Evolutionary conservation across 2,113 vertebrate species (phyloP), one percentile per base, ranked within the genome.

Genomic region (Sylvilagus bachmani): DNA sequence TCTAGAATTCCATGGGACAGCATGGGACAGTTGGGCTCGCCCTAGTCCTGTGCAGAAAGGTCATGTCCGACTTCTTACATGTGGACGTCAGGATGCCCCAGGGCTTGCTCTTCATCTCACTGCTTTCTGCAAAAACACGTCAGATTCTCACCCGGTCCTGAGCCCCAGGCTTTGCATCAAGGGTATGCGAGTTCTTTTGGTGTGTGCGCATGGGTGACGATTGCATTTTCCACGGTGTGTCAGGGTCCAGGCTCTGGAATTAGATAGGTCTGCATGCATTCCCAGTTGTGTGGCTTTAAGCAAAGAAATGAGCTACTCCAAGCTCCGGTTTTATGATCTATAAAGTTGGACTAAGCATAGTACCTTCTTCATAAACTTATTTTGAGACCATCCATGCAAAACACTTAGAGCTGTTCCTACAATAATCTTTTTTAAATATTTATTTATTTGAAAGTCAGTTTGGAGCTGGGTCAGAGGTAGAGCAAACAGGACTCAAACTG

Each of bases 171-270:
- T 27, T 69, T 11, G n/a, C 9, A 16, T 29, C n/a, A 27, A 0
- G 5, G 75, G 36, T 8, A 29, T 16, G 33, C 1, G 3, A 29
- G 77, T 31, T 78, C 14, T 77, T 38, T n/a, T 0, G 44, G 31
- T 19, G 17, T 6, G 29, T 16, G 12, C 6, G 6, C 11, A 17
- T 0, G 0, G 3, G 1, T 16, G 13, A 27, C 49, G 27, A 1
- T 9, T 66, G n/a, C 12, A 0, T 71, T 81, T 82, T 10, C 22
- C 9, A 17, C 9, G 8, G 1, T 11, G 7, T 29, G 70, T 31
- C 69, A 38, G 64, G 44, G 64, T 13, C 4, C 77, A 74, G 64
- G 10, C 27, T 83, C 61, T 71, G 22, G 44, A 84, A 80, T 36
- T 29, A 87, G 17, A 58, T 6, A 64, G n/a, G 3, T 7, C 31